Conservation (phyloP, 1,140 invertebrate species). For the Dreissena rostriformis region DNA sequence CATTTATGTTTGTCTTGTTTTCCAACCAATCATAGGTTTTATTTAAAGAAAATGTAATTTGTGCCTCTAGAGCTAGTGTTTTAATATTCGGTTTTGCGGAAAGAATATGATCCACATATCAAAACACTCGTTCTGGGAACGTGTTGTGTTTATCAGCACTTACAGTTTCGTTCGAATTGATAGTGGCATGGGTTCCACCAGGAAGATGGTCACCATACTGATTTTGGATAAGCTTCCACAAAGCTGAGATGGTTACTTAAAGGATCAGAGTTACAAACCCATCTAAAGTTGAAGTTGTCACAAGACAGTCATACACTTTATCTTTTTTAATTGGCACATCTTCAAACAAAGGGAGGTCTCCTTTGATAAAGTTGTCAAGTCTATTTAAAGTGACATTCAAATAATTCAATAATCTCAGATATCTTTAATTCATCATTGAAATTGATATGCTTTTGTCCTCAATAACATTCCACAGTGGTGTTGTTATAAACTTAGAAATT, state of each 20-base stretch:
- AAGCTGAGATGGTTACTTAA: not conserved
- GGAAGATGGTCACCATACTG: slow-evolving; percentile 34
- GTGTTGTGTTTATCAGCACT: slow-evolving; percentile 41
- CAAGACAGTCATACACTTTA: not conserved
- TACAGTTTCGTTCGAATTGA: not conserved
- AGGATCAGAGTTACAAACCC: not conserved
- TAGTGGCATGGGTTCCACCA: not conserved
- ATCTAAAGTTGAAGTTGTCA: not conserved
- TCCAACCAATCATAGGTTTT: slow-evolving; percentile 19
- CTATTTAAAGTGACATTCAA: not conserved
- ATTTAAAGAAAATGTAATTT: slow-evolving; percentile 27
- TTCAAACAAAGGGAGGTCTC: not conserved
- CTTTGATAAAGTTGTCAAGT: slow-evolving; percentile 11
- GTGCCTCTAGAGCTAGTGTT: slow-evolving; percentile 19
- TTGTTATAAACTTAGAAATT: too few species aligned
- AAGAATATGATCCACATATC: slow-evolving; percentile 32
- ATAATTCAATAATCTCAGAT: slow-evolving; percentile 25
- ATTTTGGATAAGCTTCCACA: not conserved
- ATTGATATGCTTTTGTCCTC: too few species aligned
- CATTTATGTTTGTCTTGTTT: not conserved
- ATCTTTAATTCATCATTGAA: slow-evolving; percentile 49
- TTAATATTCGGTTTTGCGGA: slow-evolving; percentile 28
- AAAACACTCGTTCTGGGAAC: slow-evolving; percentile 30
- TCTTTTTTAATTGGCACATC: slow-evolving; percentile 3
- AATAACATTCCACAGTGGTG: too few species aligned